Percentiles rank a stretch among this genome's conserved stretches.
Evolutionary conservation across 2,888 invertebrate genomes (phyloP).

Genomic region (Apotomis betuletana): DNA sequence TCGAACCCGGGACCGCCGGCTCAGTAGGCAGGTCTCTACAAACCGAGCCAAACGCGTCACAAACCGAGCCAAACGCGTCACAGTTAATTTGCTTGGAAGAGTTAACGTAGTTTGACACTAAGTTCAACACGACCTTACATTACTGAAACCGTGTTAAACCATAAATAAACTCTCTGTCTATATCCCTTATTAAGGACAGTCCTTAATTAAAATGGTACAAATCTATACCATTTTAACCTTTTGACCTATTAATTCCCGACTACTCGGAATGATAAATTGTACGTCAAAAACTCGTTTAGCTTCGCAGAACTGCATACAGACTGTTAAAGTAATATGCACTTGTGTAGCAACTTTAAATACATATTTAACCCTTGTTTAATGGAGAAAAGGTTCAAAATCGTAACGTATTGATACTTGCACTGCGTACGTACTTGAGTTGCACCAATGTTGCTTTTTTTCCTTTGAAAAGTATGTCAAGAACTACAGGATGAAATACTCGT

Average conservation of each 20-base stretch:
- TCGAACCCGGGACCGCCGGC: too few species aligned
- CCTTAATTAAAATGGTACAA: neutral
- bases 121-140: too few species aligned
- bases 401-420: neutral
- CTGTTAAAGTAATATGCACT: neutral
- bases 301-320: slow-evolving; percentile 32
- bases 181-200: neutral
- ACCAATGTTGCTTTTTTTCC: slow-evolving; percentile 18
- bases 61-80: too few species aligned
- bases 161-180: neutral
- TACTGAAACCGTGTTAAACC: neutral
- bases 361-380: neutral
- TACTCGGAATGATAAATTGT: slow-evolving; percentile 11
- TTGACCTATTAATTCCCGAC: slow-evolving; percentile 9
- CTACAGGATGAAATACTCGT: slow-evolving; percentile 26
- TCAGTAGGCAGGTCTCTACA: too few species aligned
- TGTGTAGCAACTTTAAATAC: neutral
- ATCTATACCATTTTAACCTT: slow-evolving; percentile 6
- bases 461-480: slow-evolving; percentile 49
- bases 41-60: too few species aligned
- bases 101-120: too few species aligned
- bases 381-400: neutral
- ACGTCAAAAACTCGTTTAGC: slow-evolving; percentile 39
- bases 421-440: neutral
- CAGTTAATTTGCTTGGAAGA: too few species aligned